Evolutionary conservation across 2,888 invertebrate species (phyloP).

Genomic region (Nezara viridula): DNA sequence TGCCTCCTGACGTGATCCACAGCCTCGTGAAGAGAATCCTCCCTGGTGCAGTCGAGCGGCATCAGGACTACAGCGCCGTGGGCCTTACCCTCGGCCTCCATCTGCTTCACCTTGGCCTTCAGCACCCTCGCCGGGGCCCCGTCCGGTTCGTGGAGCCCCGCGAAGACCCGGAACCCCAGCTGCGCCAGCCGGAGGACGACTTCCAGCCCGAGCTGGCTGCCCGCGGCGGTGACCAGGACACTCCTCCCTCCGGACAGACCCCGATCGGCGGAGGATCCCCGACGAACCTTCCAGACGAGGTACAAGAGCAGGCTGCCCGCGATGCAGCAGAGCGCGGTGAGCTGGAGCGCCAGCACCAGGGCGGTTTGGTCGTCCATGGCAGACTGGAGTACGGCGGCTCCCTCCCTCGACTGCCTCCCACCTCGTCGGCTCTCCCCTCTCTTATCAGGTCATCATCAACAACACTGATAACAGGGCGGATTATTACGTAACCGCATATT

Average conservation of each 20-base stretch:
- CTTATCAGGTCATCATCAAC: background rate
- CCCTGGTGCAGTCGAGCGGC: constrained; percentile 84
- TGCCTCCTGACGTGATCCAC: constrained; percentile 84
- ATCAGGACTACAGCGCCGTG: constrained; percentile 74
- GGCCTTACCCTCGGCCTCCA: constrained; percentile 68
- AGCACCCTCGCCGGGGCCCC: constrained; percentile 65
- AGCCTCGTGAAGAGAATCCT: constrained; percentile 84
- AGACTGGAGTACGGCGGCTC: background rate
- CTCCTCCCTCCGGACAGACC: constrained; percentile 73
- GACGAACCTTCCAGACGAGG: constrained; percentile 78
- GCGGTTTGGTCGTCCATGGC: constrained; percentile 86
- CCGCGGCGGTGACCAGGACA: constrained; percentile 84
- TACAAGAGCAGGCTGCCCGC: constrained; percentile 86
- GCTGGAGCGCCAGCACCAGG: constrained; percentile 83
- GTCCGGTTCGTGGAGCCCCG: constrained; percentile 72
- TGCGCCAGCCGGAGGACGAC: constrained; percentile 79
- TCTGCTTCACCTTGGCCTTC: constrained; percentile 69
- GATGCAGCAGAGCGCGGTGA: constrained; percentile 85
- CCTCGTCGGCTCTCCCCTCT: background rate
- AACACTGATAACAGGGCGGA: background rate
- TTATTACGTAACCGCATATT: background rate
- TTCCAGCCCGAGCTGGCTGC: constrained; percentile 85
- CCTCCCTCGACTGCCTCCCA: background rate
- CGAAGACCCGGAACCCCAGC: constrained; percentile 83
- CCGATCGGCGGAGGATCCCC: constrained; percentile 62